Evolutionary conservation across 2,888 invertebrate species (phyloP).

Genomic region (Mythimna loreyi): DNA sequence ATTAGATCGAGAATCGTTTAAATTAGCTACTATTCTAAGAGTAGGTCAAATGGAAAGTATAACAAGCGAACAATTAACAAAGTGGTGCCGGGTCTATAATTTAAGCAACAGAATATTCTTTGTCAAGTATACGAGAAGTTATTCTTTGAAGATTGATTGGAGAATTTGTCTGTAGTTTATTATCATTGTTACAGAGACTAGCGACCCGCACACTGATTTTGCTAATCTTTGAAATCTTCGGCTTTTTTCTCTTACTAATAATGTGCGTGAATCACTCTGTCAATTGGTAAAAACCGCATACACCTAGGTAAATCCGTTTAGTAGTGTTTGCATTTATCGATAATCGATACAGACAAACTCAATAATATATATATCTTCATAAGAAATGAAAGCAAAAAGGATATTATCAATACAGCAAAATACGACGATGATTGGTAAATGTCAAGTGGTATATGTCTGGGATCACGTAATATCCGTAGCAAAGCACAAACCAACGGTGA

Average conservation of each 20-base stretch:
- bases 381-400: not conserved
- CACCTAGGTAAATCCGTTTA: too few relatives aligned
- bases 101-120: slow-evolving; percentile 19
- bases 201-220: too few relatives aligned
- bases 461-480: slow-evolving; percentile 73
- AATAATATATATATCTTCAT: too few relatives aligned
- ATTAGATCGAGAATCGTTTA: slow-evolving; percentile 43
- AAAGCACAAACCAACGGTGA: slow-evolving; percentile 62
- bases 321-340: too few relatives aligned
- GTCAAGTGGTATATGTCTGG: slow-evolving; percentile 41
- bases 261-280: too few relatives aligned
- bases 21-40: slow-evolving; percentile 58
- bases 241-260: too few relatives aligned
- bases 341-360: too few relatives aligned
- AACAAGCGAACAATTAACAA: slow-evolving; percentile 52
- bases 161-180: slow-evolving; percentile 1
- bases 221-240: too few relatives aligned
- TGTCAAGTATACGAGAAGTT: not conserved
- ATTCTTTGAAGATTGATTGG: not conserved
- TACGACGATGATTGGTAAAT: slow-evolving; percentile 21
- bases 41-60: slow-evolving; percentile 65
- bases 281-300: too few relatives aligned
- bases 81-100: slow-evolving; percentile 36
- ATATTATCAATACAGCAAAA: not conserved
- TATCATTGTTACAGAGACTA: not conserved